Evolutionary conservation across 2,888 invertebrate genomes (phyloP).

Genomic region (Stenolophus ochropezus): DNA sequence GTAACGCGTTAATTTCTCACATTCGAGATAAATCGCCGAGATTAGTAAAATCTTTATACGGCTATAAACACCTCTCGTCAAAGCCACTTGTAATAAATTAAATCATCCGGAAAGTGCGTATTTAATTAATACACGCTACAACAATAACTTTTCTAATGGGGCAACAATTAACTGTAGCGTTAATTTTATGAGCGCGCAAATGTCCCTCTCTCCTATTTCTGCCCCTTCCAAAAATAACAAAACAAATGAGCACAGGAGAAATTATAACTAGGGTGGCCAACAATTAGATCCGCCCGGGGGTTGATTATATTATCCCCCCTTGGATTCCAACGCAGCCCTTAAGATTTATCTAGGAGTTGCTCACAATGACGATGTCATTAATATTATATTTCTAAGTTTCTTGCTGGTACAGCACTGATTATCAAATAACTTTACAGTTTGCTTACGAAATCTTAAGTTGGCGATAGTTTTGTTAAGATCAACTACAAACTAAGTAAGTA

Average conservation of each 20-base stretch:
- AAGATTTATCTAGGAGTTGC: slow-evolving; percentile 21
- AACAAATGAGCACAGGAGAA: slow-evolving; percentile 53
- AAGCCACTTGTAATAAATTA: slow-evolving; percentile 41
- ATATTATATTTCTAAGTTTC: slow-evolving; percentile 16
- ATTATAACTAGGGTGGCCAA: slow-evolving; percentile 28
- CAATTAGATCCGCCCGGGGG: slow-evolving; percentile 16
- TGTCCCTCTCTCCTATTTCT: not conserved
- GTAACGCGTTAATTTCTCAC: slow-evolving; percentile 44
- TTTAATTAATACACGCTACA: slow-evolving; percentile 49
- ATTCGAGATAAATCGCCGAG: slow-evolving; percentile 47
- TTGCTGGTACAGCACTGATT: not conserved
- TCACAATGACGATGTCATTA: slow-evolving; percentile 9
- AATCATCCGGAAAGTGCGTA: slow-evolving; percentile 21
- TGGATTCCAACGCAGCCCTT: slow-evolving; percentile 16
- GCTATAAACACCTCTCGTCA: slow-evolving; percentile 41
- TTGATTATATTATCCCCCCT: slow-evolving; percentile 25
- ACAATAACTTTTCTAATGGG: slow-evolving; percentile 51
- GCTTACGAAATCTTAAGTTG: not conserved
- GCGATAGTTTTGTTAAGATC: not conserved
- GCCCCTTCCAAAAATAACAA: slow-evolving; percentile 56
- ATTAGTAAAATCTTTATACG: slow-evolving; percentile 43
- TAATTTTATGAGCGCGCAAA: slow-evolving; percentile 38
- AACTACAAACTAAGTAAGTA: too few relatives aligned
- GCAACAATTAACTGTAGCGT: slow-evolving; percentile 47
- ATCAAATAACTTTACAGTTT: slow-evolving; percentile 3